Evolutionary conservation across 2,113 vertebrate species (phyloP).

Genomic region (Leuciscus idus): DNA sequence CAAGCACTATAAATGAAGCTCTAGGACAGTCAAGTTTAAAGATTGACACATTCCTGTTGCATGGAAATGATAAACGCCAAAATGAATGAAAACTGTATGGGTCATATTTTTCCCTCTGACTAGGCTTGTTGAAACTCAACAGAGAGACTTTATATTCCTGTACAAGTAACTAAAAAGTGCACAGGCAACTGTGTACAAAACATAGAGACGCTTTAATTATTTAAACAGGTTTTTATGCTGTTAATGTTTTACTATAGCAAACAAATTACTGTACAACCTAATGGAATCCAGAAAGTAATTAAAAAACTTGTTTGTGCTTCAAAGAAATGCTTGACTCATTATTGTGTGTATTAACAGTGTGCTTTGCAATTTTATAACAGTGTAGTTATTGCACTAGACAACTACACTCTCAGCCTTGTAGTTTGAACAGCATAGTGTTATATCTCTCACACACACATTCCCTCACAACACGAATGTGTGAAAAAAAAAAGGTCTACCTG

Average conservation of each 20-base stretch:
- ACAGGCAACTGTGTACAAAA: not conserved
- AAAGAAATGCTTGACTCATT: not conserved
- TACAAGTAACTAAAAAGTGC: not conserved
- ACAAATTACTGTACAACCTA: not conserved
- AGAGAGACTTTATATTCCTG: slow-evolving; percentile 10
- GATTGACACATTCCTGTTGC: not conserved
- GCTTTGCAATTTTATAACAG: not conserved
- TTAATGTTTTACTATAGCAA: slow-evolving; percentile 9
- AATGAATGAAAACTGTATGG: not conserved
- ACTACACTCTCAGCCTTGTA: not conserved
- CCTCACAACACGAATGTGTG: not conserved
- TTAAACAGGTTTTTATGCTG: not conserved
- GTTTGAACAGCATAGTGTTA: not conserved
- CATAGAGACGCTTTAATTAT: not conserved
- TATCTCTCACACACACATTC: not conserved
- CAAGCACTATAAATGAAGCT: not conserved
- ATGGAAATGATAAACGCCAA: not conserved
- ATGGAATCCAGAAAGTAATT: slow-evolving; percentile 24
- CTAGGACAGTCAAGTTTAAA: not conserved
- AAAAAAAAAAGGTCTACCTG: not conserved
- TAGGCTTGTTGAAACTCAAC: slow-evolving; percentile 14
- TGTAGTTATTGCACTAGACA: not conserved
- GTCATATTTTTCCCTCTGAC: slow-evolving; percentile 7
- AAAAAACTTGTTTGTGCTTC: not conserved
- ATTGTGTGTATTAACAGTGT: not conserved